These are phyloP conservation scores for Synanthedon tipuliformis DNA, from an alignment of 2,888 invertebrate genomes.

Conservation along the genomic window DNA sequence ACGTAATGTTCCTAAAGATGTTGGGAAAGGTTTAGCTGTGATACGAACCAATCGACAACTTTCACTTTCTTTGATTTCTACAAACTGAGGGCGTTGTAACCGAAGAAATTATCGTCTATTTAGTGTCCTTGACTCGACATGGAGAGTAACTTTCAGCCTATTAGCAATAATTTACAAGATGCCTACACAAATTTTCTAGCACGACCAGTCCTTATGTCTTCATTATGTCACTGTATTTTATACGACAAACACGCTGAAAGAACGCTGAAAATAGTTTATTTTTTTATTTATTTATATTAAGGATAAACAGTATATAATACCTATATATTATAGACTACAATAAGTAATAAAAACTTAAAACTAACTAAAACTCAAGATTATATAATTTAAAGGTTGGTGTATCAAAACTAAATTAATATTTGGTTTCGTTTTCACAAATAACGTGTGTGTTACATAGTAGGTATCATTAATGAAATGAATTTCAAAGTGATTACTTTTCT, in stretches of 20 bases:
- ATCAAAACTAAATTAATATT: too few relatives aligned
- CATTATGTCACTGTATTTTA: not conserved
- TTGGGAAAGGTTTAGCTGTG: too few relatives aligned
- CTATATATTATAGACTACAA: too few relatives aligned
- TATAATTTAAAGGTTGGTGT: too few relatives aligned
- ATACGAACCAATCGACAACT: not conserved
- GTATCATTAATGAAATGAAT: not conserved
- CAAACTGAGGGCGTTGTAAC: constrained; percentile 29
- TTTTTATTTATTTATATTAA: not conserved
- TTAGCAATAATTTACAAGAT: not conserved
- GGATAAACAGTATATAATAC: too few relatives aligned
- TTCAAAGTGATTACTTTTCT: not conserved
- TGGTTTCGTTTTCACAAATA: too few relatives aligned
- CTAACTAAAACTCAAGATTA: too few relatives aligned
- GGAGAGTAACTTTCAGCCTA: not conserved
- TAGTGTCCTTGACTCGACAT: not conserved
- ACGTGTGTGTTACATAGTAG: too few relatives aligned
- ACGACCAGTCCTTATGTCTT: not conserved
- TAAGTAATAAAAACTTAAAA: too few relatives aligned
- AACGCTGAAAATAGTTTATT: not conserved
- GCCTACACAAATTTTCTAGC: not conserved
- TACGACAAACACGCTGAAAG: not conserved
- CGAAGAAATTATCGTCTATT: constrained; percentile 12
- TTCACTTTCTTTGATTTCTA: constrained; percentile 15
- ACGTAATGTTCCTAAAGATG: too few relatives aligned